phyloP scores from a whole-genome alignment of 2,888 invertebrate species.

The Apamea crenata region DNA sequence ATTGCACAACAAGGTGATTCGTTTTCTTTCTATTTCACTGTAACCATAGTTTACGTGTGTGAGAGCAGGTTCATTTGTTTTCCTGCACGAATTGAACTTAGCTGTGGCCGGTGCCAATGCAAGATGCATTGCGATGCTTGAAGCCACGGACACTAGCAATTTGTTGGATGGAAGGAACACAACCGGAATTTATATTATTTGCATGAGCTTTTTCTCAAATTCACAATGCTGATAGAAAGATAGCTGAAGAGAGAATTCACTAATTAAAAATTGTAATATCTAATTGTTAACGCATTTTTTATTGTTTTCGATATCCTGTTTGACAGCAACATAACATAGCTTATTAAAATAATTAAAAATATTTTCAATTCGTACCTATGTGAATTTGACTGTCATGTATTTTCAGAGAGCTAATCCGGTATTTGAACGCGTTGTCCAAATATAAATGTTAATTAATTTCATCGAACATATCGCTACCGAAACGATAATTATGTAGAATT shows the following conservation, averaged over 20 bases:
- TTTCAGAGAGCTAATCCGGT: constrained; percentile 8
- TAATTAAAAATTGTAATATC: neutral
- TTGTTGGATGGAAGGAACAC: constrained; percentile 2
- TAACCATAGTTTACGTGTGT: constrained; percentile 31
- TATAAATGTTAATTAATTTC: constrained; percentile 23
- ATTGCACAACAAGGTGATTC: constrained; percentile 2
- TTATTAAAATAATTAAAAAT: no score
- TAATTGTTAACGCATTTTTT: neutral
- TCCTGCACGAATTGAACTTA: constrained; percentile 13
- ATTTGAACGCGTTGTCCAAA: neutral
- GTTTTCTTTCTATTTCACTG: constrained; percentile 37
- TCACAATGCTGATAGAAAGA: neutral
- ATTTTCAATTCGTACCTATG: neutral
- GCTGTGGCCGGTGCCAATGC: constrained; percentile 5
- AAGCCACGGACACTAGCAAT: neutral
- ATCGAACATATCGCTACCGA: neutral
- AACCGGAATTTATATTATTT: neutral
- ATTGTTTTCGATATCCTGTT: neutral
- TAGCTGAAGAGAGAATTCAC: neutral
- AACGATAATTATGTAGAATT: constrained; percentile 10
- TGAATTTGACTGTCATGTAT: constrained; percentile 9
- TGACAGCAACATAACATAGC: neutral
- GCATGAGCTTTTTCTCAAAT: neutral
- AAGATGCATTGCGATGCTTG: constrained; percentile 25
- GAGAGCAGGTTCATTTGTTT: constrained; percentile 27